Evolutionary conservation across 2,113 vertebrate species (phyloP).

Genomic region (Neodontobutis hainanensis): DNA sequence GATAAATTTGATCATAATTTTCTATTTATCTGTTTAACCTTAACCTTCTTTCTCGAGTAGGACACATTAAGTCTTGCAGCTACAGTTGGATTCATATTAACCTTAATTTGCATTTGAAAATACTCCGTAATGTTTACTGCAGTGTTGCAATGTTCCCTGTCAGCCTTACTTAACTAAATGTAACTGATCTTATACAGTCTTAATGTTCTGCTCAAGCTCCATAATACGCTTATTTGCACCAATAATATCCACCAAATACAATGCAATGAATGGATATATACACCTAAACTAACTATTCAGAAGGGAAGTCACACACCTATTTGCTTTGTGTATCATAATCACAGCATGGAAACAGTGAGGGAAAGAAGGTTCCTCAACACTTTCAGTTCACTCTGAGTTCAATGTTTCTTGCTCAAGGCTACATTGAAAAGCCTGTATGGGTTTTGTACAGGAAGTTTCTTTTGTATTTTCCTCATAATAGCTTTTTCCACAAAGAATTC

Average conservation of each 20-base stretch:
- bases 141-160: background rate
- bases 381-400: constrained; percentile 1
- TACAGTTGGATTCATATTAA: constrained; percentile 15
- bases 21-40: constrained; percentile 47
- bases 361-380: background rate
- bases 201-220: no score
- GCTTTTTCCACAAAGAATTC: background rate
- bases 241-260: no score
- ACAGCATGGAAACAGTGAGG: background rate
- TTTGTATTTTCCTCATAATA: background rate
- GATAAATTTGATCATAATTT: constrained; percentile 61
- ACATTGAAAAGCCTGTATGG: background rate
- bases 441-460: no score
- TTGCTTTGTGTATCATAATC: background rate
- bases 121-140: background rate
- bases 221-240: no score
- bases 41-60: constrained; percentile 13
- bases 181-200: background rate
- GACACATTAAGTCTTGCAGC: background rate
- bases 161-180: background rate
- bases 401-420: background rate
- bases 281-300: background rate
- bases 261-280: no score
- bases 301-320: background rate
- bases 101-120: background rate